These are phyloP conservation scores for Drosophila cardini DNA, from an alignment of 1,140 invertebrate genomes.

Conservation along the genomic window DNA sequence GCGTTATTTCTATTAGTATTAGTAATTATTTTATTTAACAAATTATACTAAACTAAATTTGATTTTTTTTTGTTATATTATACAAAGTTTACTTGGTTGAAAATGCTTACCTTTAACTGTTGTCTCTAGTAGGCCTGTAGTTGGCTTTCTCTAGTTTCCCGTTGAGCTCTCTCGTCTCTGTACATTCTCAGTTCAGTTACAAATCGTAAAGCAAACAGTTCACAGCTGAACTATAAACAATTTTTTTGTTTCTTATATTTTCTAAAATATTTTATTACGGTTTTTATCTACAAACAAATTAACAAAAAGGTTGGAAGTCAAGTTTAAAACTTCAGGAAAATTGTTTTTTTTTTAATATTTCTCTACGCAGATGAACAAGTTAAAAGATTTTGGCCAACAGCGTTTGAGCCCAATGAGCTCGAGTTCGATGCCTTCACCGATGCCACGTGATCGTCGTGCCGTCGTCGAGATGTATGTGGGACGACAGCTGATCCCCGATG, in stretches of 20 bases:
- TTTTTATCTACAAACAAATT: not conserved
- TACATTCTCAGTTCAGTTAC: not conserved
- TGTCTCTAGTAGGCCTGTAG: not conserved
- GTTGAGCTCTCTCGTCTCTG: not conserved
- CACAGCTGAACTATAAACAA: not conserved
- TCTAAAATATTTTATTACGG: not conserved
- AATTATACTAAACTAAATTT: too few species aligned
- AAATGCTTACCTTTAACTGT: too few species aligned
- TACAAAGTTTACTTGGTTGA: too few species aligned
- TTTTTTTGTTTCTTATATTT: constrained; percentile 1
- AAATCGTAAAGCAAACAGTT: not conserved
- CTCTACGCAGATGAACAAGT: constrained; percentile 18
- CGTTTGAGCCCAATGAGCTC: not conserved
- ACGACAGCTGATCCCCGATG: constrained; percentile 19
- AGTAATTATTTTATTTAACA: too few species aligned
- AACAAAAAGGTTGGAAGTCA: too few species aligned
- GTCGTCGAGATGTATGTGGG: constrained; percentile 43
- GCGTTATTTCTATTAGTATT: too few species aligned
- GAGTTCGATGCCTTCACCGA: not conserved
- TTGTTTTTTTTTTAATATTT: not conserved
- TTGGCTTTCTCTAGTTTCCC: not conserved
- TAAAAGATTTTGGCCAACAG: constrained; percentile 8
- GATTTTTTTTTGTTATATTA: too few species aligned
- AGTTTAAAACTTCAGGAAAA: too few species aligned
- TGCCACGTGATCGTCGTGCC: constrained; percentile 20